Evolutionary conservation across 2,797 vertebrate species (phyloP).

Genomic region (Rhodeus uyekii): DNA sequence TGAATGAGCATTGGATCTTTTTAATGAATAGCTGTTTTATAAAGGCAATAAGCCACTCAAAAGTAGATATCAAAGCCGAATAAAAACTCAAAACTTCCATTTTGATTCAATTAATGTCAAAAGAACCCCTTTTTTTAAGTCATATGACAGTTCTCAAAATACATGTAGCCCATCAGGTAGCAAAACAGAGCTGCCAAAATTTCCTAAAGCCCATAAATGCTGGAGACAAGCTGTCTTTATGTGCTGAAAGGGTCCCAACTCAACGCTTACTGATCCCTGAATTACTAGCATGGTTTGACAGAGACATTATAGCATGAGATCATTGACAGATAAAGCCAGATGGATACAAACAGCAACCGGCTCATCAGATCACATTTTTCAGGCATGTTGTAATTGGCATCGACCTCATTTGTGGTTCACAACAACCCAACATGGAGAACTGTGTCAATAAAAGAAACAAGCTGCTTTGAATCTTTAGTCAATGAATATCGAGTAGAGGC

Average conservation of each 20-base stretch:
- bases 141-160: slow-evolving; percentile 73
- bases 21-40: too few species aligned
- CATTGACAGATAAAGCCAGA: slow-evolving; percentile 68
- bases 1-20: too few species aligned
- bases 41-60: too few species aligned
- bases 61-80: too few species aligned
- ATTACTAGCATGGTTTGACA: slow-evolving; percentile 58
- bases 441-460: slow-evolving; percentile 27
- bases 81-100: neutral
- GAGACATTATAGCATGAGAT: slow-evolving; percentile 66
- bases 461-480: neutral
- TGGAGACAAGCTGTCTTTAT: slow-evolving; percentile 18
- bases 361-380: slow-evolving; percentile 72
- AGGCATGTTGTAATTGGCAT: slow-evolving; percentile 61
- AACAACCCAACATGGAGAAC: slow-evolving; percentile 26
- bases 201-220: slow-evolving; percentile 7
- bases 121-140: slow-evolving; percentile 62
- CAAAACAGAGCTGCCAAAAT: slow-evolving; percentile 43
- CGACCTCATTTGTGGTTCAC: slow-evolving; percentile 62
- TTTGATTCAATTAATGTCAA: neutral
- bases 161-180: slow-evolving; percentile 68
- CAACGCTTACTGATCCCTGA: slow-evolving; percentile 55
- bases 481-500: slow-evolving; percentile 13
- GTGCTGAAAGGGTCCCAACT: slow-evolving; percentile 27
- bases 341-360: slow-evolving; percentile 69